These are phyloP conservation scores for Lysandra bellargus DNA, from an alignment of 2,888 invertebrate genomes.

Conservation along the genomic window DNA sequence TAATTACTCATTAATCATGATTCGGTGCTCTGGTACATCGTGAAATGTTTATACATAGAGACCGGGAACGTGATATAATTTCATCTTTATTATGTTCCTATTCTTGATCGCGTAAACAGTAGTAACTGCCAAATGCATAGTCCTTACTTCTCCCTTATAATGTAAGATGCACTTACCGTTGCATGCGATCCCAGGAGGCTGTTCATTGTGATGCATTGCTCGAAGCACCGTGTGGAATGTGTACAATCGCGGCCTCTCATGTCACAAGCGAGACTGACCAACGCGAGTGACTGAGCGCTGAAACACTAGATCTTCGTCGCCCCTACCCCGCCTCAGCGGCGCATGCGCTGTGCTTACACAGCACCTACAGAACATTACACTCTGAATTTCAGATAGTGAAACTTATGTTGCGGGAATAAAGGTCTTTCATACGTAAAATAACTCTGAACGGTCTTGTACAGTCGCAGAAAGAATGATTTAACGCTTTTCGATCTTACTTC, in stretches of 20 bases:
- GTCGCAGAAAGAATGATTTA: not conserved
- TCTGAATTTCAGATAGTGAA: not conserved
- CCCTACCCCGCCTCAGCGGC: conserved; percentile 45
- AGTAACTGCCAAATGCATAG: not conserved
- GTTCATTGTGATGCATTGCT: conserved; percentile 87
- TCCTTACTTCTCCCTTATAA: not conserved
- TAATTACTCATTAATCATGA: too few relatives aligned
- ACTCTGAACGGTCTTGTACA: not conserved
- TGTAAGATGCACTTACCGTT: conserved; percentile 63
- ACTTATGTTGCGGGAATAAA: not conserved
- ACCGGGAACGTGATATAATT: conserved; percentile 8
- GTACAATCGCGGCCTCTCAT: conserved; percentile 79
- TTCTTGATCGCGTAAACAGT: not conserved
- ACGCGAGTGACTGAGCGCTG: conserved; percentile 60
- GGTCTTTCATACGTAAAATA: not conserved
- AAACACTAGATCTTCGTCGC: conserved; percentile 60
- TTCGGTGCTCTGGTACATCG: too few relatives aligned
- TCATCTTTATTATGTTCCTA: not conserved
- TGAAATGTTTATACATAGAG: not conserved
- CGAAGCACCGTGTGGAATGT: conserved; percentile 81
- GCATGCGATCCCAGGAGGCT: conserved; percentile 81
- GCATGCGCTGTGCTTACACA: conserved; percentile 56
- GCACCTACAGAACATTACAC: conserved; percentile 38
- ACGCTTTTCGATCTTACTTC: not conserved
- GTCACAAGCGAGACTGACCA: conserved; percentile 79